Base-by-base conservation (phyloP, 2,113 vertebrate genomes). In the Zosterops japonicus region DNA sequence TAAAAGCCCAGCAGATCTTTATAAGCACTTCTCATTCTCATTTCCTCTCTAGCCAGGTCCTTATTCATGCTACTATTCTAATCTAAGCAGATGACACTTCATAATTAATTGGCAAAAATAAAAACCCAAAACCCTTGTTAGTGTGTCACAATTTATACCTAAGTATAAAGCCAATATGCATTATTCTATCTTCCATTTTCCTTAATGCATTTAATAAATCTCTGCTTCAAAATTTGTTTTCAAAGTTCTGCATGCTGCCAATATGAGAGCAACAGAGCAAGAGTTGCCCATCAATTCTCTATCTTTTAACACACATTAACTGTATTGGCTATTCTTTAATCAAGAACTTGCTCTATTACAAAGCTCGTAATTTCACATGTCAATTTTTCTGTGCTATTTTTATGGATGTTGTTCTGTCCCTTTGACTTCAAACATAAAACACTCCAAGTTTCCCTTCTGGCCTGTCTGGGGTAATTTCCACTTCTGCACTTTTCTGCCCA, bases 1-100 rank as follows among this genome's bases (percentile, higher is more conserved):
- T 94, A 70, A 89, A 94, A 94, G 69, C 35, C 90, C 87, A 21
- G 57, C 55, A 93, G 47, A 63, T 57, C 24, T 75, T 83, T 65
- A 56, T 35, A 85, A 74, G 68, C 29, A 75, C 36, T 86, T 33
- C 9, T 92, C 46, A 59, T 15, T 69, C 53, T 67, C 44, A 21
- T 74, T 79, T 80, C 33, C 29, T 69, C 74, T 87, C 50, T 23
- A 86, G 52, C 21, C 86, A 74, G 56, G 27, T 41, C 49, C 18
- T 87, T 72, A 65, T 25, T 36, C 67, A 76, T 23, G 41, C 27
- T 46, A 69, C 39, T 72, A 17, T 39, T 89, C 39, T 67, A 69
- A 76, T 44, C 36, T 76, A 91, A 94, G 39, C 9, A 91, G 65
- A 82, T 41, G 33, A 88, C 50, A 71, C 27, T 96, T 88, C 21